These are phyloP conservation scores for Tetrapedia diversipes DNA, from an alignment of 2,888 invertebrate species.

Conservation along the genomic window DNA sequence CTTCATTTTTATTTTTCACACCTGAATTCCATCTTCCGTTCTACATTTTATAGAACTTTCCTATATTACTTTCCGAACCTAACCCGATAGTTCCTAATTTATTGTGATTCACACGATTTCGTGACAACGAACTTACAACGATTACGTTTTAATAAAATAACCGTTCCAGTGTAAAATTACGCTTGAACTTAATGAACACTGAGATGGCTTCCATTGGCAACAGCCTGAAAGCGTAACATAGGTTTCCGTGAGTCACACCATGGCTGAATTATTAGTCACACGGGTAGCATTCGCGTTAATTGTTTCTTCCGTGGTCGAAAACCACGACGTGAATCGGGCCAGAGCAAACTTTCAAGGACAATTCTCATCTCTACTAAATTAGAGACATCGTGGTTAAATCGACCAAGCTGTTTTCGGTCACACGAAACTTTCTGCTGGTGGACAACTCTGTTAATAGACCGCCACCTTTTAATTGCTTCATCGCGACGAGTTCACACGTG, in stretches of 20 bases:
- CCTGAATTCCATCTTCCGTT: too few species aligned
- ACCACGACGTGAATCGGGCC: conserved; percentile 17
- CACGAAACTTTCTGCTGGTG: conserved; percentile 8
- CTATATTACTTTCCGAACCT: too few species aligned
- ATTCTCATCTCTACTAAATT: conserved; percentile 37
- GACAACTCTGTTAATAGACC: conserved; percentile 11
- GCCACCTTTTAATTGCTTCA: background rate
- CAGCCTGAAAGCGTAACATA: conserved; percentile 30
- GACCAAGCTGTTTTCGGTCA: conserved; percentile 20
- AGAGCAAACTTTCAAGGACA: conserved; percentile 35
- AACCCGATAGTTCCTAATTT: too few species aligned
- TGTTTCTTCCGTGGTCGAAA: conserved; percentile 40
- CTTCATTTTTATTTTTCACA: too few species aligned
- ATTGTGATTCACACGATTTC: too few species aligned
- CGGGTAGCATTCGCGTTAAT: conserved; percentile 40
- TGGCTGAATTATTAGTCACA: conserved; percentile 37
- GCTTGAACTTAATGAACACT: background rate
- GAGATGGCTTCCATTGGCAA: conserved; percentile 24
- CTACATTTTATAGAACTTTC: too few species aligned
- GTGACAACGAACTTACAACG: background rate
- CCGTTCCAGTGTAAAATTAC: background rate
- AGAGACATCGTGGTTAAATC: conserved; percentile 29
- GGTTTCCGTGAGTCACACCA: conserved; percentile 36
- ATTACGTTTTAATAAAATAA: background rate
- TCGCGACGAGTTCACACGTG: background rate